These are phyloP conservation scores for Anguilla obscura DNA, from an alignment of 2,797 vertebrate genomes.

Conservation along the genomic window DNA sequence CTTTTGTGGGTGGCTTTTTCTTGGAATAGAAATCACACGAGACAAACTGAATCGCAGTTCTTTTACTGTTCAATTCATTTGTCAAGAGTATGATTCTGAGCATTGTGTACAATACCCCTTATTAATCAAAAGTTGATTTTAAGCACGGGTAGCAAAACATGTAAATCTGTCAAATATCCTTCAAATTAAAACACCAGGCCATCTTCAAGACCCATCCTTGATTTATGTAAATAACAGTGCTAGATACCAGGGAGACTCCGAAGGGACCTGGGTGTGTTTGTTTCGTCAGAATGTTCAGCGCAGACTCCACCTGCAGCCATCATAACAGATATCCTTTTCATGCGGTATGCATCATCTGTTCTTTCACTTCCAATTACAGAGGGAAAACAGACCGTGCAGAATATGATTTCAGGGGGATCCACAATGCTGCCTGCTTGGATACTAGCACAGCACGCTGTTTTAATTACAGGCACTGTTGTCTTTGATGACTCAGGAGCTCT, in stretches of 20 bases:
- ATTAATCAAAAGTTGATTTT: conserved; percentile 23
- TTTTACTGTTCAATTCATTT: conserved; percentile 13
- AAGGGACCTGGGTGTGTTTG: background rate
- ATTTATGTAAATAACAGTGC: background rate
- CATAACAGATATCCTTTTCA: background rate
- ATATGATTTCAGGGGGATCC: conserved; percentile 42
- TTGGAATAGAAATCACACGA: background rate
- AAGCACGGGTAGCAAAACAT: conserved; percentile 9
- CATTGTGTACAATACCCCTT: background rate
- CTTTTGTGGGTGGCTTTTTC: background rate
- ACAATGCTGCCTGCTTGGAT: conserved; percentile 28
- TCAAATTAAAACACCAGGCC: background rate
- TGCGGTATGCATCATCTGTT: background rate
- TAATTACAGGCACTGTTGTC: conserved; percentile 59
- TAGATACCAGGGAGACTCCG: background rate
- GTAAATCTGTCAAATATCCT: conserved; percentile 15
- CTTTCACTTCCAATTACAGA: background rate
- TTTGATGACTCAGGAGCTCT: conserved; percentile 49
- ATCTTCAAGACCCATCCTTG: background rate
- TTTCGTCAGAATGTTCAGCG: background rate
- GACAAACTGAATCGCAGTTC: background rate
- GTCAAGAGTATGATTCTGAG: background rate
- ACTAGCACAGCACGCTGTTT: conserved; percentile 52
- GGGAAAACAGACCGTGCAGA: conserved; percentile 7
- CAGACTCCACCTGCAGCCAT: background rate